phyloP scores from a whole-genome alignment of 2,888 invertebrate species.

The Ophonus ardosiacus region DNA sequence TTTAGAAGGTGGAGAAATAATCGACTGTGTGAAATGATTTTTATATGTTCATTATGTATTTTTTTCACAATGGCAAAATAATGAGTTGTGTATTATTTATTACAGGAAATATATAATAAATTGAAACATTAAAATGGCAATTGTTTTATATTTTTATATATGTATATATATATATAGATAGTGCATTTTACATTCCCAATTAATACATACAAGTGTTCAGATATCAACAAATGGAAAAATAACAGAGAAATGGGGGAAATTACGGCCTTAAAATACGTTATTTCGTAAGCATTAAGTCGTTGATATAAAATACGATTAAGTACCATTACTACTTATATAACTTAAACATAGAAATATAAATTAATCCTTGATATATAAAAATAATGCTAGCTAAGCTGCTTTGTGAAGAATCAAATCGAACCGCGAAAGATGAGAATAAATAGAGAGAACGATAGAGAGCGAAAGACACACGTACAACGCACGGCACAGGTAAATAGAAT shows the following conservation, averaged over 20 bases:
- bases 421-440: conserved; percentile 47
- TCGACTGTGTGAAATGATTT: conserved; percentile 72
- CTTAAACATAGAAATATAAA: conserved; percentile 62
- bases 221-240: conserved; percentile 70
- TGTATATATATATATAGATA: conserved; percentile 68
- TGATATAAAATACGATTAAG: conserved; percentile 62
- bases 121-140: conserved; percentile 64
- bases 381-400: conserved; percentile 50
- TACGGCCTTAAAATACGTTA: conserved; percentile 59
- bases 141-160: conserved; percentile 64
- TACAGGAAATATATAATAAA: conserved; percentile 61
- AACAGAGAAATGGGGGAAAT: conserved; percentile 66
- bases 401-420: conserved; percentile 47
- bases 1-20: conserved; percentile 78
- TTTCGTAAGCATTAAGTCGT: conserved; percentile 62
- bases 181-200: conserved; percentile 74
- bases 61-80: background rate
- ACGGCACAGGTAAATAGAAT: conserved; percentile 35
- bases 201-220: conserved; percentile 74
- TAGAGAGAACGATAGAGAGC: conserved; percentile 47
- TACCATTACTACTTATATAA: conserved; percentile 62
- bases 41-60: background rate
- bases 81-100: conserved; percentile 48
- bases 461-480: conserved; percentile 14
- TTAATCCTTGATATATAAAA: conserved; percentile 59